phyloP scores from a whole-genome alignment of 2,113 vertebrate genomes.

The Cryptomyrus ogoouensis region DNA sequence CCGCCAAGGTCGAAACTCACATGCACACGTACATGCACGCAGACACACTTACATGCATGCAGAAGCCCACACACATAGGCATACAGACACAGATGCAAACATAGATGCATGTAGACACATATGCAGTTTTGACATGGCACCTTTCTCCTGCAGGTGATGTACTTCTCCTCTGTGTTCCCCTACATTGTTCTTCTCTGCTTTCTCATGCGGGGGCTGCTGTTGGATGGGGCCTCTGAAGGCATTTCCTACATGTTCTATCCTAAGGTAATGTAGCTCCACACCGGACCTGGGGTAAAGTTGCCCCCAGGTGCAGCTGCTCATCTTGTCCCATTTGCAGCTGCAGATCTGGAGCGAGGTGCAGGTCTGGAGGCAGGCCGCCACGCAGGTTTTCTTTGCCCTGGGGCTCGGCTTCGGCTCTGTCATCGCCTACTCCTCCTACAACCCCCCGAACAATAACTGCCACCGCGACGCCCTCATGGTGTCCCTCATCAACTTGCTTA shows the following conservation, averaged over 20 bases:
- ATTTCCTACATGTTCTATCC: slow-evolving; percentile 66
- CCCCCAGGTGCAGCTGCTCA: not conserved
- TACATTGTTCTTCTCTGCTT: slow-evolving; percentile 68
- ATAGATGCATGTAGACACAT: not conserved
- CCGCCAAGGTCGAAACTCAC: slow-evolving; percentile 59
- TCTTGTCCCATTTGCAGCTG: slow-evolving; percentile 55
- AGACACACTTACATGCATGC: not conserved
- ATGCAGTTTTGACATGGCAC: not conserved
- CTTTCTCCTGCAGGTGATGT: slow-evolving; percentile 55
- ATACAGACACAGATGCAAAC: not conserved
- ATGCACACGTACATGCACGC: not conserved
- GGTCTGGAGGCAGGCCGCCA: slow-evolving; percentile 94
- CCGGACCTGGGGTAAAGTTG: not conserved
- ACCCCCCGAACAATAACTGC: slow-evolving; percentile 95
- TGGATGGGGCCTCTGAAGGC: slow-evolving; percentile 67
- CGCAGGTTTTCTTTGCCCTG: slow-evolving; percentile 95
- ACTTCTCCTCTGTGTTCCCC: slow-evolving; percentile 65
- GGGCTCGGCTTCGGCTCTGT: slow-evolving; percentile 95
- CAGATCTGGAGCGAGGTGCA: slow-evolving; percentile 88
- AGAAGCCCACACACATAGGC: not conserved
- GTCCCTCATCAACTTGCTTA: slow-evolving; percentile 95
- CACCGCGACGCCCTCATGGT: slow-evolving; percentile 90
- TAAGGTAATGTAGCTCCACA: slow-evolving; percentile 52
- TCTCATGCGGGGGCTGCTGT: slow-evolving; percentile 63
- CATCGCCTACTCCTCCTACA: slow-evolving; percentile 97